Evolutionary conservation across 2,797 vertebrate species (phyloP), one percentile per base, ranked within the genome.

Genomic region (Tapera naevia): DNA sequence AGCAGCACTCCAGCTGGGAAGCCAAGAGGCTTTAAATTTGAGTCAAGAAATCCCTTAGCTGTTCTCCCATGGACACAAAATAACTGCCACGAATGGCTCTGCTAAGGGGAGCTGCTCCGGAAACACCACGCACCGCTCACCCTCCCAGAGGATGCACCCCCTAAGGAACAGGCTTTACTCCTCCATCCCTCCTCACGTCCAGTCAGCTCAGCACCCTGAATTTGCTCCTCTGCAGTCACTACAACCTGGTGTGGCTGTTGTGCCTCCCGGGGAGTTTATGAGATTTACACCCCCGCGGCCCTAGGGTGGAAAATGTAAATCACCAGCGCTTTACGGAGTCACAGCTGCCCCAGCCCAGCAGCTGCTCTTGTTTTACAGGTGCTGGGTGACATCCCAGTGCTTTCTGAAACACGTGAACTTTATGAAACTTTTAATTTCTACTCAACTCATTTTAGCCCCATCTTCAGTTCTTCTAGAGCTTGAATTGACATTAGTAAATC

Each of bases 231-330:
- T 8, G 18, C 76, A 66, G 72, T 33, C 3, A 28, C 35, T 7
- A 45, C 0, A 32, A 56, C 27, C 48, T 5, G 0, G 5, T 0
- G 25, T 1, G 27, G 23, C 85, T 37, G 35, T 1, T 3, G 22
- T 7, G 21, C 30, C 19, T 67, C 56, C 23, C 8, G 9, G 56
- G 32, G 58, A 6, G 12, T 39, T 71, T 1, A 30, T 22, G 66
- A 41, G 9, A 53, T 65, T 65, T 19, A 25, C 67, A 76, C 10
- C 48, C 64, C 25, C 5, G 27, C 5, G 43, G 35, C 32, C 53
- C 48, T 2, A 39, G 27, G 45, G 41, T 80, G 61, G 37, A 30
- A 91, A 35, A 17, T 22, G 13, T 12, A 35, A 51, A 58, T 5
- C 6, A 43, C 15, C 48, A 43, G n/a, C 53, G 57, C 4, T 0